Base-by-base conservation (phyloP, 1,140 invertebrate species). In the Diorhabda sublineata region DNA sequence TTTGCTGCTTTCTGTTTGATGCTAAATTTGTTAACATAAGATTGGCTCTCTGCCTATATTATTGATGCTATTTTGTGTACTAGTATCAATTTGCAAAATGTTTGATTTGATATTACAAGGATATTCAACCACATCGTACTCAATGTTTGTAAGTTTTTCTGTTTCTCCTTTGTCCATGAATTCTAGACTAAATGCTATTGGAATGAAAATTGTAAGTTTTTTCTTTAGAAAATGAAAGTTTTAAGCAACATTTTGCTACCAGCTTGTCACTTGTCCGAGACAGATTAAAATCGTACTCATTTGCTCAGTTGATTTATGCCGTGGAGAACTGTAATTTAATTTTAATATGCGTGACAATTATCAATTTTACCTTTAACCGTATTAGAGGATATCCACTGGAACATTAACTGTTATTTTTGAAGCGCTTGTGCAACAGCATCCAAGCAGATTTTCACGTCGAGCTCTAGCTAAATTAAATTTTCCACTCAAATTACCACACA, bases 261-360 rank as follows among this genome's bases (percentile, higher is more conserved):
- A 7, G 1, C 52, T 56, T n/a, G 6, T 6, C 52, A 56, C 6
- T 56, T n/a, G n/a, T 56, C 52, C n/a, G 6, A 56, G n/a, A 56
- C 6, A n/a, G 52, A 56, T 56, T 56, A n/a, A 56, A 56, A 56
- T 56, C 6, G 2, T 2, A n/a, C n/a, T 56, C 6, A 56, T 56
- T n/a, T 6, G 52, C 52, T n/a, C 44, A 64, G 9, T 64, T 57
- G 11, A 57, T 8, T 9, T 5, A 6, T 11, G 9, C 11, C 26
- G 8, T 7, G 4, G 6, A 6, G 63, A 64, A 45, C 45, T 52
- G 45, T 64, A 64, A 64, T 64, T 64, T 47, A 64, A 43, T 64
- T 64, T 64, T 64, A 45, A 64, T 64, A 57, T 64, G 63, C 63
- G 42, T 64, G 63, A 45, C 63, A 64, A 64, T 64, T 64, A 64